Conservation (phyloP, 2,797 vertebrate genomes). For the Pseudocheirus occidentalis region DNA sequence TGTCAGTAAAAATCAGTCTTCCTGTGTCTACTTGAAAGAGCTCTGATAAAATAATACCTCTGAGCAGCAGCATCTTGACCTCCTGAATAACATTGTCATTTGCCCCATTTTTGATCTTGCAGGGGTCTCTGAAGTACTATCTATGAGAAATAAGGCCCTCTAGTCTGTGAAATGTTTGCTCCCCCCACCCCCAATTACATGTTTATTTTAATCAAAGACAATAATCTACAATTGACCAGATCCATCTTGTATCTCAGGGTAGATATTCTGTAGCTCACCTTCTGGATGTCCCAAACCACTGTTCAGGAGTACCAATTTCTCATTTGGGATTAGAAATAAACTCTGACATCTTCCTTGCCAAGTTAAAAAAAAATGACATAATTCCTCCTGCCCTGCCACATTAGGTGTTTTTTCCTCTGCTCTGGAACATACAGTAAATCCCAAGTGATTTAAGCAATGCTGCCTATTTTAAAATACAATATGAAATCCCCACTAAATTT, state of each 20-base stretch:
- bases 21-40: not conserved
- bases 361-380: conserved; percentile 62
- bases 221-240: conserved; percentile 52
- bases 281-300: conserved; percentile 46
- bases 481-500: conserved; percentile 74
- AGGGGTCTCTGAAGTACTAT: conserved; percentile 17
- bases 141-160: not conserved
- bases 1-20: not conserved
- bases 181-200: not conserved
- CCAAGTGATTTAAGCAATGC: conserved; percentile 68
- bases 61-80: not conserved
- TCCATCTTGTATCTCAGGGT: conserved; percentile 51
- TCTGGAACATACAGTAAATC: conserved; percentile 69
- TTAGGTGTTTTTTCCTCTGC: conserved; percentile 32
- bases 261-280: conserved; percentile 42
- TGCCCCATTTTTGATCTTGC: conserved; percentile 46
- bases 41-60: conserved; percentile 28
- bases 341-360: conserved; percentile 41
- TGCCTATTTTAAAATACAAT: conserved; percentile 76
- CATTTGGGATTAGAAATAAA: conserved; percentile 74
- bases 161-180: conserved; percentile 28
- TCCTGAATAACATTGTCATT: not conserved
- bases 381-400: conserved; percentile 70
- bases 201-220: conserved; percentile 68
- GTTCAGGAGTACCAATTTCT: conserved; percentile 68